Evolutionary conservation across 1,140 invertebrate genomes (phyloP), one percentile per base, ranked within the genome.

Genomic region (Scaptomyza hsui): DNA sequence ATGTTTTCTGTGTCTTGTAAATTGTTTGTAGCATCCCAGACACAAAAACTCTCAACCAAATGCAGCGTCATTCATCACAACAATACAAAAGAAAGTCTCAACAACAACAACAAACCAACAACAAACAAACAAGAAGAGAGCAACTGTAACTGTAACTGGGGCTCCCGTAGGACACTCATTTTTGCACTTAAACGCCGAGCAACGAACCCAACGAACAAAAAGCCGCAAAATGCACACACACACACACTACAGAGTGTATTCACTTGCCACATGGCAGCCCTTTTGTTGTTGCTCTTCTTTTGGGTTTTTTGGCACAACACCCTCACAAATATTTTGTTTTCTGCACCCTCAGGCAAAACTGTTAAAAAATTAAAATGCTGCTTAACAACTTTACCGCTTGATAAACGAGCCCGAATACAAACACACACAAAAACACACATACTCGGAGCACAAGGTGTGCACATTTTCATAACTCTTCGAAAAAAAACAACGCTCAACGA

Each of bases 181-280:
- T 79, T 68, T 81, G 81, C 82, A 81, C 82, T 85, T 86, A 88
- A 81, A 68, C 49, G 70, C 52, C 81, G 82, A 72, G 77, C 82
- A 85, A 85, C 82, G 82, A 85, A 85, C 82, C 65, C 82, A 86
- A n/a, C n/a, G n/a, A 74, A 85, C 81, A 85, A 86, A 86, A 85
- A 86, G 62, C 51, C 75, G 32, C 70, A 59, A 70, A 29, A 71
- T 42, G 45, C 39, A 60, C 45, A 35, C 16, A 26, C 51, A 48
- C 7, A 55, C 48, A 26, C 35, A 32, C 49, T 32, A 32, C 53
- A 37, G 15, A 15, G 41, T 35, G 42, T 41, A 61, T 61, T 64
- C 61, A 62, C 52, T 52, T 37, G 35, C 19, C 29, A 62, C 72
- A 63, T 64, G 37, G 59, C 75, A 68, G 67, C 49, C 67, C 75